Evolutionary conservation across 1,140 invertebrate genomes (phyloP), one percentile per base, ranked within the genome.

Genomic region (Lordiphosa stackelbergi): DNA sequence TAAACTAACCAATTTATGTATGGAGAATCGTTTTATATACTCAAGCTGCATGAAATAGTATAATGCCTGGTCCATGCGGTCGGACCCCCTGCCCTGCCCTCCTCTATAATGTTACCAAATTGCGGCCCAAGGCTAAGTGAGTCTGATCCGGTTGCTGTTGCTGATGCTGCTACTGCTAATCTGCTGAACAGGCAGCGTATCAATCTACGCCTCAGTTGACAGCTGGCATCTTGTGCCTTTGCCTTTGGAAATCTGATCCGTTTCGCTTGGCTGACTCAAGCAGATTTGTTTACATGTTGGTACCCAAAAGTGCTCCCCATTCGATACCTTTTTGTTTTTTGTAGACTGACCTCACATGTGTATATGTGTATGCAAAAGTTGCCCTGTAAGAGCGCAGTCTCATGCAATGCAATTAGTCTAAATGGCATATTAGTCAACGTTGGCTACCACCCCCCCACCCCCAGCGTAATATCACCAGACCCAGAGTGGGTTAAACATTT

Each of bases 341-440:
- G 22, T 10, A 45, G 42, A 24, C 43, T 46, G 43, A 46, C 13
- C n/a, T 46, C 43, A 46, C 31, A 34, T 46, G 8, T 31, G 7
- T 31, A n/a, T n/a, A 7, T 31, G 7, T 31, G 28, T 31, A 31
- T 31, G 28, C 6, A 34, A 46, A 46, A 46, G 43, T 46, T 34
- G 12, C 28, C 43, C 43, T 11, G 3, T 24, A 8, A 7, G 24
- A 13, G 28, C 16, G 7, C 28, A 46, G 7, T 31, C 43, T 46
- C 43, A 46, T 46, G 43, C 43, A 46, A 46, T 46, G 43, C 43
- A 46, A 46, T 46, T 46, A 46, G 43, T 46, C 43, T 46, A 46
- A 46, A 46, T 46, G 43, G 43, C 43, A 46, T 46, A 46, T 46
- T 46, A 46, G 43, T 46, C 43, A 46, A 46, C 43, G 43, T 46